These are phyloP conservation scores for Poeciliopsis infans DNA, from an alignment of 2,797 vertebrate species.

Conservation along the genomic window DNA sequence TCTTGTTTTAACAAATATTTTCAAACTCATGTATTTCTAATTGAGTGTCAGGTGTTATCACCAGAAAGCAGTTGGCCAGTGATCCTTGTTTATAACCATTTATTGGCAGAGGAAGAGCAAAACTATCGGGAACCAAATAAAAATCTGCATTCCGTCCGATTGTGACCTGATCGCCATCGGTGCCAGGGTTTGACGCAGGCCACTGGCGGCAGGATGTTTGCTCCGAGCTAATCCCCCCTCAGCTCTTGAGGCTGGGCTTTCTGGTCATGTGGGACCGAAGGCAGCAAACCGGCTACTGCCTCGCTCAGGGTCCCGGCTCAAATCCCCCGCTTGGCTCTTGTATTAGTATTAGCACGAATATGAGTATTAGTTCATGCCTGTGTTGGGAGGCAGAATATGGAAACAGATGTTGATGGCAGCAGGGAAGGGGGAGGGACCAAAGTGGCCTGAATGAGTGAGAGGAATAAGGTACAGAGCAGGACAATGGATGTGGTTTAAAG, in stretches of 20 bases:
- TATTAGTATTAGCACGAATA: constrained; percentile 79
- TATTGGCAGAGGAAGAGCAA: not conserved
- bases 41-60: constrained; percentile 1
- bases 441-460: constrained; percentile 67
- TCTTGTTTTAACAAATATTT: constrained; percentile 16
- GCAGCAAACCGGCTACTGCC: constrained; percentile 70
- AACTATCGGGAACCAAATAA: constrained; percentile 11
- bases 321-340: constrained; percentile 75
- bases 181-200: constrained; percentile 45
- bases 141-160: constrained; percentile 19
- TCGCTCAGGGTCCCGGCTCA: constrained; percentile 73
- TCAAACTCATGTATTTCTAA: constrained; percentile 5
- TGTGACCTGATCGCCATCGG: constrained; percentile 41
- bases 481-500: constrained; percentile 37
- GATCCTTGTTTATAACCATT: constrained; percentile 11
- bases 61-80: not conserved
- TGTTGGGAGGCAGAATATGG: constrained; percentile 81
- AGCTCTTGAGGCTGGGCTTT: constrained; percentile 71
- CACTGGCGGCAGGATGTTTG: constrained; percentile 64
- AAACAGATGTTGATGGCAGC: constrained; percentile 80
- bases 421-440: constrained; percentile 64
- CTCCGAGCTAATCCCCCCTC: constrained; percentile 69
- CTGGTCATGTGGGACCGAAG: constrained; percentile 77
- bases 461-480: constrained; percentile 22
- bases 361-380: constrained; percentile 76